These are phyloP conservation scores for Tragulus kanchil DNA, from an alignment of 2,113 vertebrate species.

Conservation along the genomic window DNA sequence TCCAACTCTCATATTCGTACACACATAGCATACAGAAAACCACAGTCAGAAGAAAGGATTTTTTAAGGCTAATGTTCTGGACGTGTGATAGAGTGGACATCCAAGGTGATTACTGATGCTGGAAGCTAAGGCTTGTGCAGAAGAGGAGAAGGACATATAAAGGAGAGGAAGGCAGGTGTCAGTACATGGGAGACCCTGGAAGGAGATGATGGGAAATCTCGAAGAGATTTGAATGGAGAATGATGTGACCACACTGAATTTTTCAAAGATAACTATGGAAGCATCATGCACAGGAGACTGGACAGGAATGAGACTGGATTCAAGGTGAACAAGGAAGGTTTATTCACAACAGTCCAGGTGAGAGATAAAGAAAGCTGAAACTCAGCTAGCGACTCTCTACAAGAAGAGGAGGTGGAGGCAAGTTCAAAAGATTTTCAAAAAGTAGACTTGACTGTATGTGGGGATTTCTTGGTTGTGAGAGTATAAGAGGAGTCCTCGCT, in stretches of 20 bases:
- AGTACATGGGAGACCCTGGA: not conserved
- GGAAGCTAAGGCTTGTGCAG: not conserved
- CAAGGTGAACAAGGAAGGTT: not conserved
- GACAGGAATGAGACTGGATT: not conserved
- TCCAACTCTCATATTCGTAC: not conserved
- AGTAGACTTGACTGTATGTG: not conserved
- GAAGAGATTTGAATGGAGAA: not conserved
- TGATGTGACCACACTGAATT: not conserved
- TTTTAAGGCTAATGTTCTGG: not conserved
- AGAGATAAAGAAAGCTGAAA: not conserved
- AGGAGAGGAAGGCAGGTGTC: not conserved
- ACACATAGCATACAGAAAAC: not conserved
- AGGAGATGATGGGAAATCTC: not conserved
- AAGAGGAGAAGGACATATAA: not conserved
- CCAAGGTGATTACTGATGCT: not conserved
- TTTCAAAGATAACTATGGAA: constrained; percentile 9
- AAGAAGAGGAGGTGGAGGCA: not conserved
- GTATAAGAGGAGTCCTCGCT: not conserved
- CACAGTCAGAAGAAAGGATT: not conserved
- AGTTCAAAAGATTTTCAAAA: not conserved
- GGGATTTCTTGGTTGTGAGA: not conserved
- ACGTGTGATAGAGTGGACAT: not conserved
- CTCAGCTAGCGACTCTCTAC: not conserved
- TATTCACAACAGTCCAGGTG: not conserved
- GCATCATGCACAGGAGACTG: not conserved